Conservation (phyloP, 2,888 invertebrate species). For the Melikaiella ostensackeni region DNA sequence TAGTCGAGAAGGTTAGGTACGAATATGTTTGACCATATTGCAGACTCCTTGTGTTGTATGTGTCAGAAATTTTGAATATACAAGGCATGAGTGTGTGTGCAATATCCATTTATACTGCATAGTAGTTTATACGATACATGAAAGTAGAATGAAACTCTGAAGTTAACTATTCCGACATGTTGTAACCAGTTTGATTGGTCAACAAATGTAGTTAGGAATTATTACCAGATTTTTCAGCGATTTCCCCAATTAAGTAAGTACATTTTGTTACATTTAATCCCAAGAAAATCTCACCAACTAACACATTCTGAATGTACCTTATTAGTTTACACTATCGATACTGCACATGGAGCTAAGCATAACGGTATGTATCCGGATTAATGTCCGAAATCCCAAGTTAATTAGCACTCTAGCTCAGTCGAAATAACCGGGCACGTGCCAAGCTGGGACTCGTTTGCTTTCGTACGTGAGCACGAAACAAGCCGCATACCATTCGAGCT, state of each 20-base stretch:
- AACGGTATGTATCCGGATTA: slow-evolving; percentile 23
- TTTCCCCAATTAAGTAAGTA: not conserved
- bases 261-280: no score
- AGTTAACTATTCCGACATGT: not conserved
- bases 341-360: slow-evolving; percentile 17
- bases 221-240: no score
- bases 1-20: slow-evolving; percentile 21
- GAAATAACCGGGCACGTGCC: slow-evolving; percentile 36
- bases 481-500: not conserved
- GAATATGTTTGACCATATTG: slow-evolving; percentile 36
- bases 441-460: slow-evolving; percentile 34
- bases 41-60: not conserved
- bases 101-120: not conserved
- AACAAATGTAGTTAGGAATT: no score
- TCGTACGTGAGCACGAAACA: slow-evolving; percentile 26
- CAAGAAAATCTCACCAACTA: slow-evolving; percentile 1
- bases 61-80: slow-evolving; percentile 19
- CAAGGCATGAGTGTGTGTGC: not conserved
- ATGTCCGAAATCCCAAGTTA: slow-evolving; percentile 34
- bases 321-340: slow-evolving; percentile 25
- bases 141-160: not conserved
- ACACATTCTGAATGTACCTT: not conserved
- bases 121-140: not conserved
- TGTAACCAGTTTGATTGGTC: not conserved
- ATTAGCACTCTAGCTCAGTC: slow-evolving; percentile 31